Base-by-base conservation (phyloP, 2,113 vertebrate genomes). In the Corythornis cristatus region DNA sequence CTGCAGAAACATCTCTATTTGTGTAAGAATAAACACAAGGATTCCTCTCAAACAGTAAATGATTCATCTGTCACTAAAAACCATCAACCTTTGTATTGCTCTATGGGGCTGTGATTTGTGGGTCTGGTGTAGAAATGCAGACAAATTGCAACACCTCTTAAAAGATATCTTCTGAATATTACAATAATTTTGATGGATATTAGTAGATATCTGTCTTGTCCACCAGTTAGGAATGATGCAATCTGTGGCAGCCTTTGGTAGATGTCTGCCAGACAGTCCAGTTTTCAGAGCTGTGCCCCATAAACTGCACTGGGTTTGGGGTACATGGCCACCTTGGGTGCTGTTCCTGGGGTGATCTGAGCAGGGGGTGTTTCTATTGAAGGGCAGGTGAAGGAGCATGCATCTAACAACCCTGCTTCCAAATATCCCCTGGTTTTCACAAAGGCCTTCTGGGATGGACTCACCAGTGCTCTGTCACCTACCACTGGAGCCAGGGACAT, bases 251-350 rank as follows among this genome's bases (percentile, higher is more conserved):
- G 42, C 58, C 53, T 37, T 46, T n/a, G 25, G 73, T 13, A 46
- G 19, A 4, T 54, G 17, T 31, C 64, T 81, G 37, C 9, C 51
- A 64, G 43, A 21, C 22, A 25, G 37, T 42, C 64, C 13, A 33
- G 33, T 53, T 62, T 40, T 46, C 56, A 33, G 80, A 40, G 12
- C 62, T 22, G 21, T 45, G 67, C 26, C 37, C 48, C 0, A 0
- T 15, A 11, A 28, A 20, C 60, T 25, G 66, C 12, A 18, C n/a
- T 6, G 40, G 56, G 20, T 8, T 2, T 0, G 0, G 51, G 10
- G 11, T 28, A 19, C 0, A 0, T 3, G 20, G 28, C 33, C 14
- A 6, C 12, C 35, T 6, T n/a, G 29, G 37, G 46, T 48, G 37
- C 22, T 57, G 19, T 29, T 12, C 23, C 17, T 19, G 29, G 6